These are phyloP conservation scores for Pogonomyrmex californicus DNA, from an alignment of 1,140 invertebrate species.

Conservation along the genomic window DNA sequence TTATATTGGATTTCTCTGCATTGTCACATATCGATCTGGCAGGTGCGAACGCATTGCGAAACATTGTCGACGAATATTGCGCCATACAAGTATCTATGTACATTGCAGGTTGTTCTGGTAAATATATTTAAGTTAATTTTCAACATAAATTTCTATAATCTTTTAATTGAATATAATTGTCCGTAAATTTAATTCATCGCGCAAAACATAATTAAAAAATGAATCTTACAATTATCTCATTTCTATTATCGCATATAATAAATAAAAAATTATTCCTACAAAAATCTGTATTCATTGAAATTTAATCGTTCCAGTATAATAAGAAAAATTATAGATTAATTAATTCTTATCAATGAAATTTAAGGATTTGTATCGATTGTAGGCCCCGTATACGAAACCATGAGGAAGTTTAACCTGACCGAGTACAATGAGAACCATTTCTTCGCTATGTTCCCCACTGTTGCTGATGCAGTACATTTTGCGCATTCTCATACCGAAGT, in stretches of 20 bases:
- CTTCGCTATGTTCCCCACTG: conserved; percentile 90
- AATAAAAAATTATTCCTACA: neutral
- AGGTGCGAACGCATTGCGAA: conserved; percentile 88
- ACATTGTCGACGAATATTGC: conserved; percentile 87
- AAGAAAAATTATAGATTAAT: neutral
- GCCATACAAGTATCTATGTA: conserved; percentile 88
- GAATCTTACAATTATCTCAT: neutral
- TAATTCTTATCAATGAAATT: neutral
- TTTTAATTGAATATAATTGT: neutral
- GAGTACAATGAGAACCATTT: conserved; percentile 87
- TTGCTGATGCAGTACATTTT: conserved; percentile 91
- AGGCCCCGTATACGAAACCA: conserved; percentile 89
- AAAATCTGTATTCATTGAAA: neutral
- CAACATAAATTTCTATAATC: neutral
- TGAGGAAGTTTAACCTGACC: conserved; percentile 88
- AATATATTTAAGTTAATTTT: conserved; percentile 67
- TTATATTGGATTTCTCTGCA: conserved; percentile 91
- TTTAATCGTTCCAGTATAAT: neutral
- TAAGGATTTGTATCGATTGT: conserved; percentile 62
- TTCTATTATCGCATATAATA: neutral
- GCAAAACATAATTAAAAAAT: neutral
- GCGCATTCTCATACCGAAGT: conserved; percentile 81
- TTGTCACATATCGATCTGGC: conserved; percentile 91
- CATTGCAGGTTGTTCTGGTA: conserved; percentile 89
- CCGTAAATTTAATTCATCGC: neutral